Evolutionary conservation across 1,140 invertebrate species (phyloP).

Genomic region (Drosophila pseudoananassae): DNA sequence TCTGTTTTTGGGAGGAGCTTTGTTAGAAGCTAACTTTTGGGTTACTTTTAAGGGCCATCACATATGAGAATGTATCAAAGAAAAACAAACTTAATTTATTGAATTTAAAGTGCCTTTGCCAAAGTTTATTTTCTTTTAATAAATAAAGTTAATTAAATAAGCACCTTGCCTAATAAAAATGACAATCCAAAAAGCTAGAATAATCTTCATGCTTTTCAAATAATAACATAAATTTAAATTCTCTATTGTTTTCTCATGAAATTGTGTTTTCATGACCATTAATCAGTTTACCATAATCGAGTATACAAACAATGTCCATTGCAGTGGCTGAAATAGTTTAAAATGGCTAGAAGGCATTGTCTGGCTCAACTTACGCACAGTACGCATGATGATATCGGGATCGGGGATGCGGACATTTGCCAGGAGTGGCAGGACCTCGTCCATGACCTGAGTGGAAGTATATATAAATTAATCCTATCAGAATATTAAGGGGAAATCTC

Average conservation of each 20-base stretch:
- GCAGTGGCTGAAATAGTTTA: constrained; percentile 7
- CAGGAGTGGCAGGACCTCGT: constrained; percentile 96
- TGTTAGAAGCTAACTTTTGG: neutral
- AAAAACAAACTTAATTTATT: neutral
- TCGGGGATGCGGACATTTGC: constrained; percentile 94
- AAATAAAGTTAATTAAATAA: neutral
- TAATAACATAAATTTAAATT: neutral
- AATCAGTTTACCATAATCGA: constrained; percentile 38
- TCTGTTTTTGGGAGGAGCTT: too few relatives aligned
- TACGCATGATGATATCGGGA: constrained; percentile 90
- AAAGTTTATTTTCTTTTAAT: too few relatives aligned
- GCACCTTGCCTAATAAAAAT: neutral
- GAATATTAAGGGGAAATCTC: neutral
- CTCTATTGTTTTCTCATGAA: constrained; percentile 13
- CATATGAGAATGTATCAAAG: neutral
- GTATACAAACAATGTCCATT: constrained; percentile 21
- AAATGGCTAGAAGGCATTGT: constrained; percentile 16
- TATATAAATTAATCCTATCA: neutral
- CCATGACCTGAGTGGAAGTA: constrained; percentile 87
- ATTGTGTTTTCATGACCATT: constrained; percentile 31
- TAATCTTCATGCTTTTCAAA: neutral
- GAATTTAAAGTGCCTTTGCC: neutral
- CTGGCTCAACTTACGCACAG: constrained; percentile 90
- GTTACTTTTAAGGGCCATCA: neutral
- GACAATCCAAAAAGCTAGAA: neutral